These are phyloP conservation scores for Arvicanthis niloticus DNA, from an alignment of 2,113 vertebrate genomes.

Conservation along the genomic window DNA sequence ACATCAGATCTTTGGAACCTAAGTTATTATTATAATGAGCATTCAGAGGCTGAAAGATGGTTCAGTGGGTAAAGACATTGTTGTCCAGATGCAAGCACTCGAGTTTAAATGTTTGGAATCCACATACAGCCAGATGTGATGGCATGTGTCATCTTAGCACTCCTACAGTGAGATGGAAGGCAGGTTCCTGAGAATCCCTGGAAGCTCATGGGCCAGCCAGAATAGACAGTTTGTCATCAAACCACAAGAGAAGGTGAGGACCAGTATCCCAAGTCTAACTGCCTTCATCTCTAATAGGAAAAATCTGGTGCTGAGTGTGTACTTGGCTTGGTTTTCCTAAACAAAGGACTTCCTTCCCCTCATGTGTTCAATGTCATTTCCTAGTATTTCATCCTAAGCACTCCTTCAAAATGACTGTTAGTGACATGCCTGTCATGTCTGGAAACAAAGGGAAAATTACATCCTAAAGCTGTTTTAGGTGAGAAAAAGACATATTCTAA, in stretches of 20 bases:
- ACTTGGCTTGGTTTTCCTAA: not conserved
- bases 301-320: not conserved
- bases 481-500: not conserved
- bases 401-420: not conserved
- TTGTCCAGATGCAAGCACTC: not conserved
- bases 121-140: too few relatives aligned
- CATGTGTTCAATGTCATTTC: not conserved
- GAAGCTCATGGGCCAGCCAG: not conserved
- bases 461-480: not conserved
- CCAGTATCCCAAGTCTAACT: not conserved
- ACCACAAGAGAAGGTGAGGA: not conserved
- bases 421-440: not conserved
- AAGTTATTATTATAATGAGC: constrained; percentile 5
- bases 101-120: not conserved
- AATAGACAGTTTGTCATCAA: not conserved
- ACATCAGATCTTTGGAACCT: not conserved
- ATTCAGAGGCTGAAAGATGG: not conserved
- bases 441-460: not conserved
- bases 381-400: not conserved
- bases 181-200: not conserved
- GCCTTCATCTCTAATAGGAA: not conserved
- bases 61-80: not conserved
- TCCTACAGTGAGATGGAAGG: not conserved
- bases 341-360: not conserved
- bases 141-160: not conserved